Evolutionary conservation across 37 sponge, comb jelly and placozoan genomes (phyloP), one percentile per base, ranked within the genome.

Genomic region (Diacarnus erythraeanus): DNA sequence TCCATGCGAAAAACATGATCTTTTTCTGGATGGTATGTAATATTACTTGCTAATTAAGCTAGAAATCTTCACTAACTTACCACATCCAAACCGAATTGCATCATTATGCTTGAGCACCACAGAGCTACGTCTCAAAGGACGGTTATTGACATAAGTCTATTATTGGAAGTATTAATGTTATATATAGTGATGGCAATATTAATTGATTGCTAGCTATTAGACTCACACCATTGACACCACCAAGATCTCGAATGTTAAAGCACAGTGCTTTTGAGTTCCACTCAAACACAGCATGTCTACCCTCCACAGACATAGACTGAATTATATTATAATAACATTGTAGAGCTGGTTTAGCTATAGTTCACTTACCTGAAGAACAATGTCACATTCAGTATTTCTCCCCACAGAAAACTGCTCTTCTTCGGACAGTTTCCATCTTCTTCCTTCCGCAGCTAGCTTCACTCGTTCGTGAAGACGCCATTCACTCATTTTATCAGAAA

Each of bases 161-260:
- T 33, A 38, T n/a, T 8, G 20, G 18, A 74, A 4, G 27, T 38
- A 57, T 47, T 38, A 39, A n/a, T 18, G 40, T n/a, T 23, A 69
- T 36, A 41, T 30, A 29, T 8, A 47, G 51, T 47, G 64, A 6
- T 27, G 5, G n/a, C 25, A 27, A 61, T 61, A 25, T 29, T 61
- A 23, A 15, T 61, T 61, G 64, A 8, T 61, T 61, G 8, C 21
- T 29, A 23, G 64, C 8, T 33, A 17, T 27, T 54, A 3, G 15
- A 33, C 81, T 60, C 63, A 87, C 87, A 44, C 87, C 87, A 76
- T 81, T 87, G 18, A 60, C 47, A 27, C 77, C 76, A 27, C 81
- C 71, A 5, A 87, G 87, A 34, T 87, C 87, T 67, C 60, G 67
- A 3, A 87, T 59, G 30, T 34, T 33, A 41, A 39, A 75, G 38